Evolutionary conservation across 2,113 vertebrate species (phyloP).

Genomic region (Ophthalmolycus amberensis): DNA sequence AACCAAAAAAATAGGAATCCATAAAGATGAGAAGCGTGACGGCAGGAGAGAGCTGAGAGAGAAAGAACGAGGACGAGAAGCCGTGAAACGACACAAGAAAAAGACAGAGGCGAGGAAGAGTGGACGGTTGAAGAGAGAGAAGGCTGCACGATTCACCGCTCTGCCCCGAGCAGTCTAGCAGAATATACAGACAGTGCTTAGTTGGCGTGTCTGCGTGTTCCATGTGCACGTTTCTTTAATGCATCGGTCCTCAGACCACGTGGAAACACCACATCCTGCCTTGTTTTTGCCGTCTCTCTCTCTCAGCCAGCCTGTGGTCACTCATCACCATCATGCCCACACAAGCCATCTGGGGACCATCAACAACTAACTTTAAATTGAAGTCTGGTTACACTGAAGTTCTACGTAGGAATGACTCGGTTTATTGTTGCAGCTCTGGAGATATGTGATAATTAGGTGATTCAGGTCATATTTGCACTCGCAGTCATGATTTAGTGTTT

Average conservation of each 20-base stretch:
- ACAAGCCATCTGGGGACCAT: slow-evolving; percentile 2
- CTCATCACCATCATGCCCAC: slow-evolving; percentile 5
- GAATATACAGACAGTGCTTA: slow-evolving; percentile 25
- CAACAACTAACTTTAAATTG: not conserved
- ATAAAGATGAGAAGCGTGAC: not conserved
- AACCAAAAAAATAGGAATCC: too few relatives aligned
- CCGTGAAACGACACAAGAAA: not conserved
- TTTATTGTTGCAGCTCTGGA: not conserved
- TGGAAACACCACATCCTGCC: not conserved
- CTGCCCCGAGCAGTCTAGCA: slow-evolving; percentile 25
- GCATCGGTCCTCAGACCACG: not conserved
- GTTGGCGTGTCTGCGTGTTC: slow-evolving; percentile 37
- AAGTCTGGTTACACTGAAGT: not conserved
- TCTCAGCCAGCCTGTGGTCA: slow-evolving; percentile 5
- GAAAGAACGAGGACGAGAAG: not conserved
- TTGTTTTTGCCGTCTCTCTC: not conserved
- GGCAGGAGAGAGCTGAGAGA: not conserved
- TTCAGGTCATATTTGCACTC: not conserved
- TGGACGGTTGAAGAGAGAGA: not conserved
- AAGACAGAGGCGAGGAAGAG: not conserved
- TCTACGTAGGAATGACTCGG: not conserved
- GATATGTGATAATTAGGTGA: not conserved
- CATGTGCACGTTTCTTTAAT: slow-evolving; percentile 18
- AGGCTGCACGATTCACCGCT: slow-evolving; percentile 54
- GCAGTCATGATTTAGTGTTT: not conserved